phyloP scores from a whole-genome alignment of 2,797 vertebrate genomes.

The Limosa lapponica region DNA sequence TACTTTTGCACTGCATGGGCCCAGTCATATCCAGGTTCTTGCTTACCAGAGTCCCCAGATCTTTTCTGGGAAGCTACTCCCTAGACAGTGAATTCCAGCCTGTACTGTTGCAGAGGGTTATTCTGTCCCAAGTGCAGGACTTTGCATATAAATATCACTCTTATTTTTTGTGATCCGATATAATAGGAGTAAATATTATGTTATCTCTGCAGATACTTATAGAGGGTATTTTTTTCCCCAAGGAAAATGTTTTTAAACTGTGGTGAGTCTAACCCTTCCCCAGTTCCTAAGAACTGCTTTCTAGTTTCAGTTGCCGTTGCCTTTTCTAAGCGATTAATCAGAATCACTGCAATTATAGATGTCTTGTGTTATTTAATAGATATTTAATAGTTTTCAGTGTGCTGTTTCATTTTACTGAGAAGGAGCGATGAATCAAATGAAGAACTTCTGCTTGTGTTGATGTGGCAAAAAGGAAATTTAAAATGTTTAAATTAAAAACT shows the following conservation, averaged over 20 bases:
- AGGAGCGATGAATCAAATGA: background rate
- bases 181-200: background rate
- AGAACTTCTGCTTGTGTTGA: background rate
- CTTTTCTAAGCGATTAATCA: conserved; percentile 15
- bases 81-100: background rate
- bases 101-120: background rate
- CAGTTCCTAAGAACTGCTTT: background rate
- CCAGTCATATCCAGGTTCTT: background rate
- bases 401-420: background rate
- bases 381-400: background rate
- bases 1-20: background rate
- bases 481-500: background rate
- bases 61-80: background rate
- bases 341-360: background rate
- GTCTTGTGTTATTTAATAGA: background rate
- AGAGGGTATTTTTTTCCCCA: background rate
- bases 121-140: background rate
- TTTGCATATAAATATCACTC: background rate
- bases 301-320: background rate
- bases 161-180: background rate
- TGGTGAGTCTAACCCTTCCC: background rate
- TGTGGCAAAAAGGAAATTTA: background rate
- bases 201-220: background rate
- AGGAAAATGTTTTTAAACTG: background rate
- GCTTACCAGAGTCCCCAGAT: background rate